A percentile compares a stretch with the other conserved stretches of the same genome.
Conservation (phyloP, 2,888 invertebrate genomes). For the Athalia rosae region DNA sequence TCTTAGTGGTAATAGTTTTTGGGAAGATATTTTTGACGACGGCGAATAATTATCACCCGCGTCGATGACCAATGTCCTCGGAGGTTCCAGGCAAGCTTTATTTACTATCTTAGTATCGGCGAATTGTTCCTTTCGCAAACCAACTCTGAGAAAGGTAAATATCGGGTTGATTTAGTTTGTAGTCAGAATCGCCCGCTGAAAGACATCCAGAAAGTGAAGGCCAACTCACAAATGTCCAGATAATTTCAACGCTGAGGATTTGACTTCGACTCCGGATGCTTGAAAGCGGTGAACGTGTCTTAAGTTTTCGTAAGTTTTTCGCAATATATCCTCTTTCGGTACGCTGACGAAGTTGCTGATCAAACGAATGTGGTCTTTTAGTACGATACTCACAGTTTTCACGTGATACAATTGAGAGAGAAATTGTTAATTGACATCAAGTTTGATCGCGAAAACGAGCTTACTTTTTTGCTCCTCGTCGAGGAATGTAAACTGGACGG, state of each 20-base stretch:
- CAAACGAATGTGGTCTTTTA: too few relatives aligned
- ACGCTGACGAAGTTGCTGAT: too few relatives aligned
- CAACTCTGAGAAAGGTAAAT: not conserved
- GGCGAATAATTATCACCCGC: slow-evolving; percentile 45
- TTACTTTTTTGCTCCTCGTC: slow-evolving; percentile 26
- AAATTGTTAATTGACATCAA: too few relatives aligned
- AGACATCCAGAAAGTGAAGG: too few relatives aligned
- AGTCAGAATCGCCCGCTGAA: not conserved
- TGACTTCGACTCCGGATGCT: too few relatives aligned
- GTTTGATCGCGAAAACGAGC: not conserved
- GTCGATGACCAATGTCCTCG: slow-evolving; percentile 46
- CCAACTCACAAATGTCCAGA: too few relatives aligned
- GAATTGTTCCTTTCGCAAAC: not conserved
- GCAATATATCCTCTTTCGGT: too few relatives aligned
- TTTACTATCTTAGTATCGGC: not conserved
- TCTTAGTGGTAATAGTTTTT: slow-evolving; percentile 51
- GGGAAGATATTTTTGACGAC: slow-evolving; percentile 48
- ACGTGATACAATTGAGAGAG: too few relatives aligned
- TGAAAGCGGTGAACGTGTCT: too few relatives aligned
- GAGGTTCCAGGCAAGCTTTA: slow-evolving; percentile 51
- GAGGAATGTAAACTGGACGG: slow-evolving; percentile 7
- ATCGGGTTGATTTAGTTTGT: not conserved
- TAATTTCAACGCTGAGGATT: too few relatives aligned
- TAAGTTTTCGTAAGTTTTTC: too few relatives aligned
- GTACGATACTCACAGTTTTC: too few relatives aligned